Conservation (phyloP, 1,140 invertebrate genomes). For the Zaprionus davidi region DNA sequence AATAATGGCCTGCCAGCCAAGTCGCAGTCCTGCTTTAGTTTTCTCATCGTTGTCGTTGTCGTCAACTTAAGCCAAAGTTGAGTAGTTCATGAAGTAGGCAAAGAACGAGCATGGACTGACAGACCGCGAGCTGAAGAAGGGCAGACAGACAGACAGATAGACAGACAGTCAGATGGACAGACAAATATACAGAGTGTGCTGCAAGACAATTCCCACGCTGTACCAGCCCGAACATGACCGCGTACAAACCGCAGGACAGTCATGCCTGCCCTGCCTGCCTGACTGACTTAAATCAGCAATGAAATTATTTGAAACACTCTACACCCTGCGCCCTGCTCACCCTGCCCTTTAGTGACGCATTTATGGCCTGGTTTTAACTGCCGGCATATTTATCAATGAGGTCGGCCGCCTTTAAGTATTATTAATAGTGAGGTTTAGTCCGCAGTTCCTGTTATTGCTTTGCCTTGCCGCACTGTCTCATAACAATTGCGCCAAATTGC, state of each 20-base stretch:
- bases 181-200: neutral
- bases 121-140: neutral
- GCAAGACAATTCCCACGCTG: conserved; percentile 53
- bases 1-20: conserved; percentile 66
- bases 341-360: conserved; percentile 53
- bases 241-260: conserved; percentile 46
- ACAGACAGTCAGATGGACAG: neutral
- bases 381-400: conserved; percentile 67
- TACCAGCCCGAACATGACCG: conserved; percentile 1
- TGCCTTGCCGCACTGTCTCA: conserved; percentile 12
- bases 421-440: conserved; percentile 70
- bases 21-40: conserved; percentile 13
- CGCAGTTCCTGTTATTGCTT: conserved; percentile 14
- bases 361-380: conserved; percentile 59
- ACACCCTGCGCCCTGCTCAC: conserved; percentile 44
- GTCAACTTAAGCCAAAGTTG: conserved; percentile 52
- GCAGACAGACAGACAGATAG: neutral
- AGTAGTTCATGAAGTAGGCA: conserved; percentile 66
- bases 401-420: conserved; percentile 58
- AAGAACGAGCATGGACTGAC: neutral
- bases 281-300: neutral
- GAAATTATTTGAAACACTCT: conserved; percentile 30
- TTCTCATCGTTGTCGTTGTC: neutral
- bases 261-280: conserved; percentile 6
- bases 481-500: conserved; percentile 55